Conservation (phyloP, 2,113 vertebrate genomes). For the Odocoileus virginianus region DNA sequence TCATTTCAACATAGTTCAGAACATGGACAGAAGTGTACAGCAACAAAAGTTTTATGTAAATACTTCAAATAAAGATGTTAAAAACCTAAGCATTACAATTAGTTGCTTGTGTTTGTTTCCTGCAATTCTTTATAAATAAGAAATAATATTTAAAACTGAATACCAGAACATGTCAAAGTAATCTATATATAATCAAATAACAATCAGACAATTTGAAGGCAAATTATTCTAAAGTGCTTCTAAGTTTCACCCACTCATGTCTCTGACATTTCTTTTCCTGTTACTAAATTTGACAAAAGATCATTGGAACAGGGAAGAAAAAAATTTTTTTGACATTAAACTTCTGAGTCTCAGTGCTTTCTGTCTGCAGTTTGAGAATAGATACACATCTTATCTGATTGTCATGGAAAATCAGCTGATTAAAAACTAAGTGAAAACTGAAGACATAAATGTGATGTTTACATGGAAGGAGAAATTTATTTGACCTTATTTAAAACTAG, state of each 20-base stretch:
- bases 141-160: neutral
- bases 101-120: neutral
- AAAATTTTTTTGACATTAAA: neutral
- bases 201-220: constrained; percentile 32
- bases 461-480: neutral
- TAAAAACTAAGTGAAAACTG: neutral
- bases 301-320: neutral
- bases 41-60: neutral
- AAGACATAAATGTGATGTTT: neutral
- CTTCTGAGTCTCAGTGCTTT: constrained; percentile 12
- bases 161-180: neutral
- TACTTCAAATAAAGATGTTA: neutral
- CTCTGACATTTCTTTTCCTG: constrained; percentile 56
- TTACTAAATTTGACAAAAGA: constrained; percentile 57
- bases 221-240: constrained; percentile 45
- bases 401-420: constrained; percentile 15
- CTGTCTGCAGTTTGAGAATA: constrained; percentile 33
- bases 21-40: neutral
- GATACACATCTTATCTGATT: neutral
- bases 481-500: neutral
- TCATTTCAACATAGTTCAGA: neutral
- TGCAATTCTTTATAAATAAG: neutral
- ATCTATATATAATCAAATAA: neutral
- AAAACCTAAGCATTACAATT: neutral
- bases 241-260: constrained; percentile 58